Conservation (phyloP, 1,140 invertebrate genomes). For the Limonius californicus region DNA sequence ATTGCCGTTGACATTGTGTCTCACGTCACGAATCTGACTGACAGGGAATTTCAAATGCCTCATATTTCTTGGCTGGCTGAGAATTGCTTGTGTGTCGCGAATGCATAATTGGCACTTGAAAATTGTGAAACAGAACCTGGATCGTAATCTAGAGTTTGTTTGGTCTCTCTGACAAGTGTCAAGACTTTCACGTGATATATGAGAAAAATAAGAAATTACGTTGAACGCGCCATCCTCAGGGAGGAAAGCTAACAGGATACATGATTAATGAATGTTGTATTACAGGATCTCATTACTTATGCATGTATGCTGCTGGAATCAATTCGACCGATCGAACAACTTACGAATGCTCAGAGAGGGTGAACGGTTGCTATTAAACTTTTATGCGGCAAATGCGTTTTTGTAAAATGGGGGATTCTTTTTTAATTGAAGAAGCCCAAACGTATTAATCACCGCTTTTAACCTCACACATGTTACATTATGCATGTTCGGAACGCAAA, state of each 20-base stretch:
- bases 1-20: slow-evolving; percentile 22
- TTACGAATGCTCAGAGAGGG: slow-evolving; percentile 14
- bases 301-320: slow-evolving; percentile 38
- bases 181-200: slow-evolving; percentile 41
- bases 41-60: slow-evolving; percentile 32
- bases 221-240: slow-evolving; percentile 28
- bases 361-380: slow-evolving; percentile 9
- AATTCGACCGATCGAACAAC: slow-evolving; percentile 35
- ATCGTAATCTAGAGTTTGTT: slow-evolving; percentile 31
- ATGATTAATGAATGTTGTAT: slow-evolving; percentile 44
- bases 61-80: slow-evolving; percentile 31
- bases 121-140: slow-evolving; percentile 28
- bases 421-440: slow-evolving; percentile 6
- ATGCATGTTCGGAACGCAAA: not conserved
- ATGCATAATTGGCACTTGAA: slow-evolving; percentile 38
- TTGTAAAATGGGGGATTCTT: slow-evolving; percentile 9
- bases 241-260: slow-evolving; percentile 37
- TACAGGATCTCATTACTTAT: slow-evolving; percentile 40
- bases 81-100: slow-evolving; percentile 36
- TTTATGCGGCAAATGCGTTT: slow-evolving; percentile 9
- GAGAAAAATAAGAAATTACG: slow-evolving; percentile 44
- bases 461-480: not conserved
- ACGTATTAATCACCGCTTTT: slow-evolving; percentile 7
- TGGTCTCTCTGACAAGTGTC: slow-evolving; percentile 38
- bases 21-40: slow-evolving; percentile 27